A percentile compares a stretch with the other conserved stretches of the same genome.
phyloP scores from a whole-genome alignment of 2,797 vertebrate genomes.

The Potorous gilbertii region DNA sequence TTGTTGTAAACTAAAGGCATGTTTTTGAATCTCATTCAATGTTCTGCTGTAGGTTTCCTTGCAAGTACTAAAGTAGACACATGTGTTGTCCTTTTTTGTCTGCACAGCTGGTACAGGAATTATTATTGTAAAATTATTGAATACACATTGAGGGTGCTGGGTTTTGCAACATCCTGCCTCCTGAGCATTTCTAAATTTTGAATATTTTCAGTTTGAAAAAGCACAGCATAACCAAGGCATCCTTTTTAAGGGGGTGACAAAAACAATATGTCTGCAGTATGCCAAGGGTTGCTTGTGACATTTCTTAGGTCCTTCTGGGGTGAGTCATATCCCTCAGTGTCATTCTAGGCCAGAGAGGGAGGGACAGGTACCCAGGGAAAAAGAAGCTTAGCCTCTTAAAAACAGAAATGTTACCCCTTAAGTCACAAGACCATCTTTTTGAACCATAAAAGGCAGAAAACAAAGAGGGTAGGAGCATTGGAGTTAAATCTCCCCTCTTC shows the following conservation, averaged over 20 bases:
- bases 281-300: background rate
- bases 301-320: background rate
- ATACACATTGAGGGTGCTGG: background rate
- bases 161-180: background rate
- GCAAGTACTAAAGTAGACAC: background rate
- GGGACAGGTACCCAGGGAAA: background rate
- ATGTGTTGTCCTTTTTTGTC: background rate
- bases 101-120: background rate
- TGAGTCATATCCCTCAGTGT: background rate
- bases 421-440: background rate
- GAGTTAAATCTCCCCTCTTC: slow-evolving; percentile 46
- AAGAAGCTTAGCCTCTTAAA: background rate
- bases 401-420: background rate
- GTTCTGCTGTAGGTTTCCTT: background rate
- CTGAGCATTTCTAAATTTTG: background rate
- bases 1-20: background rate
- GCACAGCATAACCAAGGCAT: background rate
- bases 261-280: background rate
- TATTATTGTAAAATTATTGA: background rate
- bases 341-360: background rate
- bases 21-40: background rate
- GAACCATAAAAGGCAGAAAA: background rate
- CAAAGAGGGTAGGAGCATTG: background rate
- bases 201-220: background rate
- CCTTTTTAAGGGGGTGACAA: background rate